Conservation (phyloP, 2,797 vertebrate genomes). For the Triplophysa yarkandensis region DNA sequence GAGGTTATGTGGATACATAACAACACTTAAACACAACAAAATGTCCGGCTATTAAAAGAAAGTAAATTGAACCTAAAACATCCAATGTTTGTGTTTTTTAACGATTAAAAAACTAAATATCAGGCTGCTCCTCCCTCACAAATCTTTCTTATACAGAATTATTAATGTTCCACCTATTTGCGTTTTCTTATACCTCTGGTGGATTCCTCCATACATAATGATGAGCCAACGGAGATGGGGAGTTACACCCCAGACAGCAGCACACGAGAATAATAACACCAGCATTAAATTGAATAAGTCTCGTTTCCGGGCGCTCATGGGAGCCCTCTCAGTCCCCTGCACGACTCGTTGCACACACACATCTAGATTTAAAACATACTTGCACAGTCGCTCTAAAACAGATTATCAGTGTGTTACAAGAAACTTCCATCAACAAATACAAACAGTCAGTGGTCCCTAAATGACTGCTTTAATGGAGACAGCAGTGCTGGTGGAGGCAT, state of each 20-base stretch:
- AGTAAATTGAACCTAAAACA: background rate
- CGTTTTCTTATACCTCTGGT: constrained; percentile 1
- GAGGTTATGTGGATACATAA: background rate
- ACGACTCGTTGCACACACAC: constrained; percentile 40
- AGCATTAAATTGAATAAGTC: constrained; percentile 70
- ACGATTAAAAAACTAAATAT: constrained; percentile 1
- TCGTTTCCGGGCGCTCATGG: constrained; percentile 56
- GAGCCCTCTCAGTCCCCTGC: constrained; percentile 57
- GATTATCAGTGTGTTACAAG: constrained; percentile 2
- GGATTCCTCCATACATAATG: constrained; percentile 70
- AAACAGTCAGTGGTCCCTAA: background rate
- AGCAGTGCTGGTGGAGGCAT: background rate
- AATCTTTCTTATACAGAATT: constrained; percentile 18
- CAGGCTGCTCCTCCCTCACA: background rate
- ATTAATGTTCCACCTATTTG: constrained; percentile 22
- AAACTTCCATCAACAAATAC: background rate
- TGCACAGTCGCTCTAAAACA: background rate
- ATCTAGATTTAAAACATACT: constrained; percentile 14
- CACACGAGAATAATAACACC: constrained; percentile 69
- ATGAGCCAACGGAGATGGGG: constrained; percentile 70
- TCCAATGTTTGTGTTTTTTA: constrained; percentile 16
- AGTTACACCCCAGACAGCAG: constrained; percentile 63
- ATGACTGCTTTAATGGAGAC: constrained; percentile 8
- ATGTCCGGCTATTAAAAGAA: background rate
- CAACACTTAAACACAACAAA: background rate